Conservation (phyloP, 2,797 vertebrate species). For the Atherinosoma microstoma region DNA sequence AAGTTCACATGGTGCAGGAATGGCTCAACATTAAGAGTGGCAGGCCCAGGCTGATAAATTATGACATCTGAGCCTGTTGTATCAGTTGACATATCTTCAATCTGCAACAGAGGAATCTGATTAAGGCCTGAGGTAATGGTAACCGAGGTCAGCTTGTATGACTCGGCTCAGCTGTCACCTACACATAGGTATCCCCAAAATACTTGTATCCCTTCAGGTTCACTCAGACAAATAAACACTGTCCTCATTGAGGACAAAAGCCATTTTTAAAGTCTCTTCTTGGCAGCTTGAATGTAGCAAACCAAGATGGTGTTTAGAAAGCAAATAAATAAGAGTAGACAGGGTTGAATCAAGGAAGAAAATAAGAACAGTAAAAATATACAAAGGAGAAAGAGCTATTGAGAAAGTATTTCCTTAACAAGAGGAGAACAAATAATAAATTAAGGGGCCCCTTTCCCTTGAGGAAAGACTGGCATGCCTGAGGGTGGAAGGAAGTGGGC, state of each 20-base stretch:
- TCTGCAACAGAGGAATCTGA: constrained; percentile 76
- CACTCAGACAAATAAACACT: constrained; percentile 84
- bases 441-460: constrained; percentile 72
- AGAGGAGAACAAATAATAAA: constrained; percentile 83
- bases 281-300: constrained; percentile 64
- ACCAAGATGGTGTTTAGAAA: constrained; percentile 78
- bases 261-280: constrained; percentile 78
- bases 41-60: constrained; percentile 62
- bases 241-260: constrained; percentile 72
- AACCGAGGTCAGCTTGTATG: constrained; percentile 70
- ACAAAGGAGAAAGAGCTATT: constrained; percentile 80
- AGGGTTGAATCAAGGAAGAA: constrained; percentile 77
- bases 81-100: constrained; percentile 70
- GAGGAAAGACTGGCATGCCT: constrained; percentile 68
- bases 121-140: constrained; percentile 76
- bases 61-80: constrained; percentile 75
- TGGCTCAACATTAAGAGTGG: constrained; percentile 72
- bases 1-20: constrained; percentile 68
- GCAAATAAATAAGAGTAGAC: constrained; percentile 84
- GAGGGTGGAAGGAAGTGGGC: constrained; percentile 75
- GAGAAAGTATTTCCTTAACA: constrained; percentile 85
- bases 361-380: constrained; percentile 84
- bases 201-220: constrained; percentile 72
- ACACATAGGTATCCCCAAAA: constrained; percentile 71
- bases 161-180: constrained; percentile 77